phyloP scores from a whole-genome alignment of 2,888 invertebrate species.

The Troides aeacus region DNA sequence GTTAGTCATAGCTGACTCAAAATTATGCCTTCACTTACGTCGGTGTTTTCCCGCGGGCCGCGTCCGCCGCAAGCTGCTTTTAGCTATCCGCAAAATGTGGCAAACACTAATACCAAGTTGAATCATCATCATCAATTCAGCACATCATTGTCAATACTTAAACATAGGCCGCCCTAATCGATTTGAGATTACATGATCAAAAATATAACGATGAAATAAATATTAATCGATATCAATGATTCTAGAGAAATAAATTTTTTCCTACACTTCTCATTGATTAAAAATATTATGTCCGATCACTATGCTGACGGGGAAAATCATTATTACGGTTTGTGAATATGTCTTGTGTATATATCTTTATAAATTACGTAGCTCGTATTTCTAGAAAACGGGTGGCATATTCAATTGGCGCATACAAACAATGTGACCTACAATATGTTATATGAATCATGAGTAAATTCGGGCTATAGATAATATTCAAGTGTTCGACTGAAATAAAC shows the following conservation, averaged over 20 bases:
- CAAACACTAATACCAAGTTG: neutral
- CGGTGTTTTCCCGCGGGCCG: slow-evolving; percentile 11
- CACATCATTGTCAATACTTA: too few species aligned
- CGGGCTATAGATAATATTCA: slow-evolving; percentile 24
- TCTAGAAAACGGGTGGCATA: neutral
- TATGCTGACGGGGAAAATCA: neutral
- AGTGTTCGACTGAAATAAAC: slow-evolving; percentile 23
- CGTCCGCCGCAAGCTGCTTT: neutral
- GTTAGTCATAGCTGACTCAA: slow-evolving; percentile 25
- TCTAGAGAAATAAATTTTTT: too few species aligned
- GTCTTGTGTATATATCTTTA: neutral
- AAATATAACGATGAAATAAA: too few species aligned
- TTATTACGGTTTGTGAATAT: neutral
- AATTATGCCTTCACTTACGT: slow-evolving; percentile 26
- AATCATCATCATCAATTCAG: too few species aligned
- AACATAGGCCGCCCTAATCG: too few species aligned
- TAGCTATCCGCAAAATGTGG: neutral
- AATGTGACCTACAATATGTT: slow-evolving; percentile 19
- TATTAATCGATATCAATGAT: too few species aligned
- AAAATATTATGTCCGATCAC: too few species aligned
- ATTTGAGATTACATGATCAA: too few species aligned
- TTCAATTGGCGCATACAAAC: neutral
- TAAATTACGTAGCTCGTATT: neutral
- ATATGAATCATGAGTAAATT: slow-evolving; percentile 25
- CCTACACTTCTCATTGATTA: too few species aligned